These are phyloP conservation scores for Lasioglossum albipes DNA, from an alignment of 1,140 invertebrate species.

Conservation along the genomic window DNA sequence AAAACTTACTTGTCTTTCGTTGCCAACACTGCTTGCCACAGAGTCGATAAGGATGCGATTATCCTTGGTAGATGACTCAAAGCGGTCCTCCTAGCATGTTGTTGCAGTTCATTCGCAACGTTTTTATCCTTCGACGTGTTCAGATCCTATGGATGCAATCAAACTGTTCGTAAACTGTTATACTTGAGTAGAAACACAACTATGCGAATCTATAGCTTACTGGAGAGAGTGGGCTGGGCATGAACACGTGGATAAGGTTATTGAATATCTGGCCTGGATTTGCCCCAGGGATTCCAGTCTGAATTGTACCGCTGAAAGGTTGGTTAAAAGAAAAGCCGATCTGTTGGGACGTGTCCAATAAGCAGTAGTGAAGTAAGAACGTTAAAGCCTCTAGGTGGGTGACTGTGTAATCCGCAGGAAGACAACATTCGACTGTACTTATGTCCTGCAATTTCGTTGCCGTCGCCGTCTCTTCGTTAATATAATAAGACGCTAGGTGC, in stretches of 20 bases:
- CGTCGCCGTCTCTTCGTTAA: constrained; percentile 64
- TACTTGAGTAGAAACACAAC: background rate
- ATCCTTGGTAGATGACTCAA: constrained; percentile 91
- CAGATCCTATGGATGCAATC: constrained; percentile 60
- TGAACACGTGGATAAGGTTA: constrained; percentile 90
- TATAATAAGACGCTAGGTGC: constrained; percentile 80
- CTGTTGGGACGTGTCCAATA: constrained; percentile 87
- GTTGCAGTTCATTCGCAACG: constrained; percentile 78
- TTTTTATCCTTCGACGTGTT: constrained; percentile 68
- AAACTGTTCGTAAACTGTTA: constrained; percentile 1
- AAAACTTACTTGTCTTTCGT: constrained; percentile 78
- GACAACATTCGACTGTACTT: constrained; percentile 75
- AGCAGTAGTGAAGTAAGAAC: constrained; percentile 91
- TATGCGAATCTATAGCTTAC: constrained; percentile 63
- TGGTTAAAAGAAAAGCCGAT: constrained; percentile 83
- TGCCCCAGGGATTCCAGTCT: constrained; percentile 78
- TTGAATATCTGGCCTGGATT: constrained; percentile 88
- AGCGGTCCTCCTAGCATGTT: constrained; percentile 86
- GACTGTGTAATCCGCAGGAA: constrained; percentile 90
- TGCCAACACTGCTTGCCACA: constrained; percentile 88
- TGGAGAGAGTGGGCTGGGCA: constrained; percentile 80
- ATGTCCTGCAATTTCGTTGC: constrained; percentile 70
- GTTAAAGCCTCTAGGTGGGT: constrained; percentile 91
- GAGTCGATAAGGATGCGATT: constrained; percentile 87
- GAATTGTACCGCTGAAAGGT: constrained; percentile 78